Evolutionary conservation across 2,888 invertebrate genomes (phyloP), one percentile per base, ranked within the genome.

Genomic region (Conistra vaccinii): DNA sequence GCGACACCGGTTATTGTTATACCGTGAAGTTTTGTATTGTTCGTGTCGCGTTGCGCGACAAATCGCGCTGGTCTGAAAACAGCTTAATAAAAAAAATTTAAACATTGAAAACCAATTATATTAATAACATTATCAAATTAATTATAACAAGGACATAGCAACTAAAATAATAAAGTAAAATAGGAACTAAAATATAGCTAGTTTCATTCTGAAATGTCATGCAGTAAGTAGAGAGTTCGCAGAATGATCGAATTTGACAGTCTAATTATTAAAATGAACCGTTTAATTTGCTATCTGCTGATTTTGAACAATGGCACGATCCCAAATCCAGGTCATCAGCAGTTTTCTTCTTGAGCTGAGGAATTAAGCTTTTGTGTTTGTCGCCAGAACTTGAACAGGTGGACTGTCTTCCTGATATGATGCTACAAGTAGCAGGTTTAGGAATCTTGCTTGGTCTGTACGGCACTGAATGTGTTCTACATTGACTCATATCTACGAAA

Each of bases 71-170:
- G n/a, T n/a, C n/a, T n/a, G n/a, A n/a, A n/a, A n/a, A n/a, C n/a
- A n/a, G n/a, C n/a, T n/a, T n/a, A n/a, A 23, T 23, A 23, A 78
- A 78, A 80, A 7, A 48, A 70, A 75, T 73, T 53, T 61, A 55
- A 69, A 67, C 82, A 72, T 53, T 20, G 23, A 51, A 73, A 74
- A 80, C 78, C 76, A 72, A 77, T 84, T 85, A 83, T 88, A 84
- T 83, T 89, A 81, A 89, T 84, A 87, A 58, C 58, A 75, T 71
- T 88, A 90, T 88, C 73, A 90, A 89, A 90, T 87, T 80, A 87
- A 83, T 72, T 61, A 72, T 51, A 78, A 73, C 57, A 85, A 83
- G 53, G 7, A 39, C 55, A 48, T 67, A 75, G 69, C 81, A 81
- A 60, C 73, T 85, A 82, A 82, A 76, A 78, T 85, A 91, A 92